Evolutionary conservation across 2,113 vertebrate species (phyloP), one percentile per base, ranked within the genome.

Genomic region (Bothrops jararaca): DNA sequence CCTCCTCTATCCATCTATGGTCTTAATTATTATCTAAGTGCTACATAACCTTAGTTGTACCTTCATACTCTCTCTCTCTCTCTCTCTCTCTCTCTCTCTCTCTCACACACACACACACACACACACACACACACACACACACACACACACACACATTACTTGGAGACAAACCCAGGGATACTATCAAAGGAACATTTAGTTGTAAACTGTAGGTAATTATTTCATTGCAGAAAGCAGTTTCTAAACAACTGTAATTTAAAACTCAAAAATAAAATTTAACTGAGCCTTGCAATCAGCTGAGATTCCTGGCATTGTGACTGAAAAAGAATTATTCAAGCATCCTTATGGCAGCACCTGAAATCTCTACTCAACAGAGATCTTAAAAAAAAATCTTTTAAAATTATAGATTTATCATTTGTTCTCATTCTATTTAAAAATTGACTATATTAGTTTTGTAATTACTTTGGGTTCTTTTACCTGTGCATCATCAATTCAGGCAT

Each of bases 231-330:
- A 91, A 85, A 91, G 5, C n/a, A 34, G 50, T 42, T 85, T 69
- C 57, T 39, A 24, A 90, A 69, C 29, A 29, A 6, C 60, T 52
- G 23, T 85, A 3, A 23, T 18, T 45, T 24, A 92, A 94, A 86
- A 74, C 85, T 95, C 93, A 29, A 95, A 92, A 94, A 91, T 89
- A 94, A 95, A 95, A 95, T 94, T 92, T 87, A 91, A 5, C 23
- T 86, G 3, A 93, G 93, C 92, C 89, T 3, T 53, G 3, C 0
- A 90, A 18, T 90, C 74, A 88, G 18, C 18, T 52, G 3, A 93
- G 69, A 94, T 89, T 7, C 0, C 42, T 94, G 45, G 91, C 90
- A 23, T 93, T 94, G 18, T 42, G 22, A 91, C 2, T 91, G 53
- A 92, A 95, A 94, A 89, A 12, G 1, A 5, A 0, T 86, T 3